Base-by-base conservation (phyloP, 2,888 invertebrate species). In the Tuberolachnus salignus region DNA sequence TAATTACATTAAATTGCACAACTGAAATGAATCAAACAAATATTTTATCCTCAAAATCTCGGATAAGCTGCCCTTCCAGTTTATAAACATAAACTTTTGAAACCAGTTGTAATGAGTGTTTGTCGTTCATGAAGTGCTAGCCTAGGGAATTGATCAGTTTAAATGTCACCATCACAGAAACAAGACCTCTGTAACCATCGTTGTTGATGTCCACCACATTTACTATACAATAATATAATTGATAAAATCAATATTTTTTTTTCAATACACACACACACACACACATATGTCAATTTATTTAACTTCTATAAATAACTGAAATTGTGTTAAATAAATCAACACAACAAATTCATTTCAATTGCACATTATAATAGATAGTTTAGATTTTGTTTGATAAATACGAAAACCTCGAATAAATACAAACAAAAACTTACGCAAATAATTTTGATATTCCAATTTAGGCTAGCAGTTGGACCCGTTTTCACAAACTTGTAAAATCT, bases 401-500 rank as follows among this genome's bases (percentile, higher is more conserved):
- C 3, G 3, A 34, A 3, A 34, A 34, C 34, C 3, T 34, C 6
- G 34, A 34, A 34, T 34, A n/a, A 34, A 34, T 10, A 55, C 55
- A 55, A 19, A 1, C 8, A 55, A 55, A 55, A 14, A 49, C 78
- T 69, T 69, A 78, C 78, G 49, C 26, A 69, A 78, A 23, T 78
- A 34, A 61, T 51, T 78, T 61, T 78, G 78, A 59, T 69, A 59
- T 42, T 78, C 67, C 11, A 78, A 34, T 51, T 69, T 69, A n/a
- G 78, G 78, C 11, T 78, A 69, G n/a, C 78, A 78, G 23, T 61
- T 78, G 1, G 13, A 42, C n/a, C 49, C 23, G 13, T 61, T 78
- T 51, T 69, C 51, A 44, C 78, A 78, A 4, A 78, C 59, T 69
- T 78, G 78, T 59, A 78, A 42, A 16, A 78, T 78, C 49, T 1